Conservation (phyloP, 2,888 invertebrate genomes). For the Xestia xanthographa region DNA sequence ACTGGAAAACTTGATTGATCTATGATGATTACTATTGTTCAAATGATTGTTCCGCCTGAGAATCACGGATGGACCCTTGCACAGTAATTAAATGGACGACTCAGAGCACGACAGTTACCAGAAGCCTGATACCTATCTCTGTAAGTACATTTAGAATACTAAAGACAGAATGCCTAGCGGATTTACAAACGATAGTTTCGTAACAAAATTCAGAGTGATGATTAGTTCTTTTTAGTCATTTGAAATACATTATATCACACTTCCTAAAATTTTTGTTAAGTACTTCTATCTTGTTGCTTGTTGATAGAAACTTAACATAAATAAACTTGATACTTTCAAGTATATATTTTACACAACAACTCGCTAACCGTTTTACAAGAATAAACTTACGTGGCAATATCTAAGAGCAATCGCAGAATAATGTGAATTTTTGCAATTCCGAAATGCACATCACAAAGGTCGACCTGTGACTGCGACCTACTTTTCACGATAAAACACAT, state of each 20-base stretch:
- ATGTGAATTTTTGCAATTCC: slow-evolving; percentile 60
- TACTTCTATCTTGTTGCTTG: slow-evolving; percentile 13
- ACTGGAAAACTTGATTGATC: slow-evolving; percentile 73
- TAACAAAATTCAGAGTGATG: slow-evolving; percentile 35
- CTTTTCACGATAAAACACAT: slow-evolving; percentile 53
- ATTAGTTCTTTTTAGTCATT: slow-evolving; percentile 28
- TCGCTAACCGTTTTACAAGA: slow-evolving; percentile 52
- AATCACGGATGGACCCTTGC: slow-evolving; percentile 68
- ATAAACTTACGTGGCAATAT: slow-evolving; percentile 47
- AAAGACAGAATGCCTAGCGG: slow-evolving; percentile 20
- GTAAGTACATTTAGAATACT: slow-evolving; percentile 21
- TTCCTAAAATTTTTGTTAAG: slow-evolving; percentile 2
- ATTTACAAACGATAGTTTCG: slow-evolving; percentile 38
- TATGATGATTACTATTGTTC: slow-evolving; percentile 74
- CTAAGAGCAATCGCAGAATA: slow-evolving; percentile 58
- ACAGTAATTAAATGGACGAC: slow-evolving; percentile 73
- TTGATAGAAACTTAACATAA: slow-evolving; percentile 26
- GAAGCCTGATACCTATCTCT: slow-evolving; percentile 41
- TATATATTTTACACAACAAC: slow-evolving; percentile 55
- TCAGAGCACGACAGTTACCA: slow-evolving; percentile 60
- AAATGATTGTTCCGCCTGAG: slow-evolving; percentile 69
- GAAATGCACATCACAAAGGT: slow-evolving; percentile 61
- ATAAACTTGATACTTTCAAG: slow-evolving; percentile 47
- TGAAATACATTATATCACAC: slow-evolving; percentile 48
- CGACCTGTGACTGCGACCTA: slow-evolving; percentile 60